Evolutionary conservation across 1,140 invertebrate genomes (phyloP), one percentile per base, ranked within the genome.

Genomic region (Lutraria rhynchaena): DNA sequence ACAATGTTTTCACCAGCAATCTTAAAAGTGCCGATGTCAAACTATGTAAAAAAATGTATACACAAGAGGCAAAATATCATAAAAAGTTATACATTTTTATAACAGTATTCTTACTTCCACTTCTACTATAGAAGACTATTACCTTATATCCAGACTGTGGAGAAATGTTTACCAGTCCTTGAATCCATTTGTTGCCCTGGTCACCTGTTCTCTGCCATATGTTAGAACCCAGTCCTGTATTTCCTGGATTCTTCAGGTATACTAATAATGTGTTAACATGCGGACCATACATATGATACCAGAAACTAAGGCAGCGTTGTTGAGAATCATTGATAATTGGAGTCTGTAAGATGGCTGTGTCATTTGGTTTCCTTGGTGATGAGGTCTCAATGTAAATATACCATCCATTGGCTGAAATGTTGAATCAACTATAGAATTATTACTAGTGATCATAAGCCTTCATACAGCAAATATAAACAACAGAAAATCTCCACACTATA

Each of bases 261-360:
- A 86, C 85, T 76, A 84, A 84, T 3, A 88, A 71, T 13, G 81
- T 60, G 51, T 85, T 84, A 22, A 91, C 77, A 35, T 89, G 83
- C n/a, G 76, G 76, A 35, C 91, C 92, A 75, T 89, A 91, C 91
- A 92, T 92, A 83, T 90, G 88, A 85, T 91, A 92, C 87, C 87
- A 92, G 83, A 92, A 91, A 44, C 82, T 85, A 4, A 92, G 83
- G 81, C 92, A 92, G 9, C 83, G 74, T 3, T 46, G 63, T 24
- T 82, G 51, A 17, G 35, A 19, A 33, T 85, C 84, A 29, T 41
- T 31, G 17, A 91, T 87, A 33, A 55, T 13, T 0, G 93, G 92
- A 83, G 95, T 95, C 5, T 94, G 91, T 0, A 97, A 93, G 15
- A 95, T 93, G 0, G 96, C 96, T 0, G 94, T 95, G 83, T 96